Conservation (phyloP, 1,140 invertebrate genomes). For the Luehdorfia chinensis region DNA sequence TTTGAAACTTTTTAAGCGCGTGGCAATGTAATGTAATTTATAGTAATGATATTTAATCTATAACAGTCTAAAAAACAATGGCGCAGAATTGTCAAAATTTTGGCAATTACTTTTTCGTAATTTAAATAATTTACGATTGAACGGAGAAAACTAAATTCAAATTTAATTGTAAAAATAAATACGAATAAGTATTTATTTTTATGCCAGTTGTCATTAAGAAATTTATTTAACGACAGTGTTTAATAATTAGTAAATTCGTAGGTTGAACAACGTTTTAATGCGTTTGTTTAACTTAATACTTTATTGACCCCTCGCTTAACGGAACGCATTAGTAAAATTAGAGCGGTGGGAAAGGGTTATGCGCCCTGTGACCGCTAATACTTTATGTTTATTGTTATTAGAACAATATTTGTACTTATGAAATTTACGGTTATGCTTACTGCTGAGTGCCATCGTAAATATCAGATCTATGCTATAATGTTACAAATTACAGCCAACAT, state of each 20-base stretch:
- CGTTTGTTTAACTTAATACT: constrained; percentile 57
- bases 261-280: constrained; percentile 55
- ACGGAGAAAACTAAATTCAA: too few relatives aligned
- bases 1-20: constrained; percentile 29
- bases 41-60: constrained; percentile 7
- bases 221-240: too few relatives aligned
- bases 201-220: too few relatives aligned
- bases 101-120: too few relatives aligned
- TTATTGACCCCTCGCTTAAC: constrained; percentile 52
- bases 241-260: constrained; percentile 57
- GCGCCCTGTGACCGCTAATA: constrained; percentile 39
- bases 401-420: constrained; percentile 71
- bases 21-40: constrained; percentile 26
- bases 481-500: not conserved
- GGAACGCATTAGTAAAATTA: constrained; percentile 73
- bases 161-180: too few relatives aligned
- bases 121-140: too few relatives aligned
- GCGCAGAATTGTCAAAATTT: not conserved
- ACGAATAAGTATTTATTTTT: too few relatives aligned
- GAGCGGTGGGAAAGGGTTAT: constrained; percentile 75
- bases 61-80: not conserved
- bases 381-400: constrained; percentile 76
- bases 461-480: constrained; percentile 9
- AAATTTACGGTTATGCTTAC: constrained; percentile 71
- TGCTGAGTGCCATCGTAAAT: constrained; percentile 26